A percentile compares a stretch with the other conserved stretches of the same genome.
Conservation (phyloP, 2,797 vertebrate genomes). For the Myotis planiceps region DNA sequence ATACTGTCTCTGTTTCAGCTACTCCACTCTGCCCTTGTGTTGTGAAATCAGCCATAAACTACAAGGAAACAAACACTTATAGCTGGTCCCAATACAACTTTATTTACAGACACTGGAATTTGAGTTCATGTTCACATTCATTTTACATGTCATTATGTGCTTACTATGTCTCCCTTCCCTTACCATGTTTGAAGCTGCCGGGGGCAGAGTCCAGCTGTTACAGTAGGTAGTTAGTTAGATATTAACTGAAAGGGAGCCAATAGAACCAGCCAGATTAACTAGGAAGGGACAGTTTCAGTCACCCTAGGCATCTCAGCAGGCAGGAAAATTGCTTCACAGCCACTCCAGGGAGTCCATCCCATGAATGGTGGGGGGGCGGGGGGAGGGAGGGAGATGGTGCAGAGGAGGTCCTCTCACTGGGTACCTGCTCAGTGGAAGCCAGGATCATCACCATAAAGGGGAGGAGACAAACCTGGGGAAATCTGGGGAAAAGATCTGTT, state of each 20-base stretch:
- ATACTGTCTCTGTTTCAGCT: background rate
- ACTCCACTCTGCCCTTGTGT: background rate
- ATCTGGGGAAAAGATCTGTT: background rate
- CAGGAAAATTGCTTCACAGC: background rate
- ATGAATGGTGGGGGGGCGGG: too few species aligned
- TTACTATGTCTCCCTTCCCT: background rate
- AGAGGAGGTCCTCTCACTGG: background rate
- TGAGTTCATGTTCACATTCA: constrained; percentile 23
- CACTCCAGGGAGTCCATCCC: background rate
- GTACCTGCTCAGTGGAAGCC: background rate
- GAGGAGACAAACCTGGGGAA: background rate
- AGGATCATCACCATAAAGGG: background rate
- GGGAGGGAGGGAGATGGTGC: background rate
- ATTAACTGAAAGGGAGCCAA: background rate
- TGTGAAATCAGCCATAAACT: background rate
- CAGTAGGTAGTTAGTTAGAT: background rate
- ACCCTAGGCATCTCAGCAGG: background rate
- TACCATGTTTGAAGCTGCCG: background rate
- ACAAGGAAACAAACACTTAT: background rate
- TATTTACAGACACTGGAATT: background rate
- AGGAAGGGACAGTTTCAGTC: background rate
- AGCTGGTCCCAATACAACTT: background rate
- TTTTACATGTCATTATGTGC: background rate
- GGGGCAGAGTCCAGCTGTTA: background rate
- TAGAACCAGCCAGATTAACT: background rate